Evolutionary conservation across 2,113 vertebrate species (phyloP).

Genomic region (Aramus guarauna): DNA sequence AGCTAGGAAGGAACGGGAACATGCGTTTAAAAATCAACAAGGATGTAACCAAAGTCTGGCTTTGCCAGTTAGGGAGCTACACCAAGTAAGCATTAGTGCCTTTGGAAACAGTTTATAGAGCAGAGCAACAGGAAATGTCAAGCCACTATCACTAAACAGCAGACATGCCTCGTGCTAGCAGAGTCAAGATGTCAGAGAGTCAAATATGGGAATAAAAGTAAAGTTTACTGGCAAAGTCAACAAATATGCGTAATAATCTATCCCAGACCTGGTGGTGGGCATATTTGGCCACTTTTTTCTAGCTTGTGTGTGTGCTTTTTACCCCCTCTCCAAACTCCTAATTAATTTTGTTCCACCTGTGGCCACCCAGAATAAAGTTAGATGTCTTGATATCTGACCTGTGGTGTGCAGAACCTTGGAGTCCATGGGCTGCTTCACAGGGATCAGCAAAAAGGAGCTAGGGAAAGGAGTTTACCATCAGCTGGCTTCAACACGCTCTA

Average conservation of each 20-base stretch:
- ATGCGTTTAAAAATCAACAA: background rate
- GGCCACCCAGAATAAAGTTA: background rate
- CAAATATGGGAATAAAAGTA: background rate
- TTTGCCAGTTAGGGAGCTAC: background rate
- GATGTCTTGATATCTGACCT: background rate
- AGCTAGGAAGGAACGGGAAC: background rate
- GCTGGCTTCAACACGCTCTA: background rate
- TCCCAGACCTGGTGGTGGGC: background rate
- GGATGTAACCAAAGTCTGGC: background rate
- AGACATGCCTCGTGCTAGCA: background rate
- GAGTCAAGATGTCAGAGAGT: background rate
- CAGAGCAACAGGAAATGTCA: constrained; percentile 31
- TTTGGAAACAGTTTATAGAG: background rate
- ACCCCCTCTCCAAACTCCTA: background rate
- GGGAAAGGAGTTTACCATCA: background rate
- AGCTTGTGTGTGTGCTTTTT: background rate
- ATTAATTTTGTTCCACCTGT: background rate
- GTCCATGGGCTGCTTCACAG: fast-evolving
- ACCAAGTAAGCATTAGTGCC: background rate
- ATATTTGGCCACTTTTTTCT: background rate
- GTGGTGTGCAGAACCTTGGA: background rate
- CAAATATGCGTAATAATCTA: background rate
- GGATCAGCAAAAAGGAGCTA: background rate
- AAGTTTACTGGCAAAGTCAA: background rate
- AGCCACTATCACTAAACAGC: background rate